Evolutionary conservation across 2,888 invertebrate species (phyloP).

Genomic region (Trichopria drosophilae): DNA sequence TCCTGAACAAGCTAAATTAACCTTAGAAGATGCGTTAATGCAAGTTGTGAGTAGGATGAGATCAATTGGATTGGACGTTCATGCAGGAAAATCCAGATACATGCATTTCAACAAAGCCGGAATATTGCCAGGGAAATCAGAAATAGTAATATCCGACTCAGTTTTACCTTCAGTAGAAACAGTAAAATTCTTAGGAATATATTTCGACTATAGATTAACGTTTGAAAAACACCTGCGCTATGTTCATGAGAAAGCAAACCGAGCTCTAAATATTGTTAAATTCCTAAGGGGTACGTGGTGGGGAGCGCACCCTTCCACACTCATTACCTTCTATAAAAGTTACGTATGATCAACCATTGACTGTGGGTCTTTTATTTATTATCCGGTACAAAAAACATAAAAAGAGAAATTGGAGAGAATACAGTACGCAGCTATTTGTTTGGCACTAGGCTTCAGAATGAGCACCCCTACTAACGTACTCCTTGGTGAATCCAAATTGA

Average conservation of each 20-base stretch:
- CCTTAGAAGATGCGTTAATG: background rate
- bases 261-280: constrained; percentile 21
- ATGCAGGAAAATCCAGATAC: constrained; percentile 8
- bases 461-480: constrained; percentile 10
- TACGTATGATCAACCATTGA: too few species aligned
- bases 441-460: constrained; percentile 5
- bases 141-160: background rate
- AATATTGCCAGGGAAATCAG: constrained; percentile 7
- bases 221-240: background rate
- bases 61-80: constrained; percentile 8
- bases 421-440: constrained; percentile 1
- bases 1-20: too few species aligned
- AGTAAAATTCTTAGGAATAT: constrained; percentile 1
- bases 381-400: constrained; percentile 3
- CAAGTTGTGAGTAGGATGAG: background rate
- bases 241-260: background rate
- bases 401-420: constrained; percentile 8
- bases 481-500: constrained; percentile 9
- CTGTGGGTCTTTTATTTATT: constrained; percentile 20
- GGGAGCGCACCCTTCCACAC: constrained; percentile 17
- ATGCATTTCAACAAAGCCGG: constrained; percentile 18
- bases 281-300: constrained; percentile 18
- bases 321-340: constrained; percentile 7
- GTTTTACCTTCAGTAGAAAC: background rate
- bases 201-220: background rate